These are phyloP conservation scores for Chymomyza amoena DNA, from an alignment of 2,888 invertebrate genomes.

Conservation along the genomic window DNA sequence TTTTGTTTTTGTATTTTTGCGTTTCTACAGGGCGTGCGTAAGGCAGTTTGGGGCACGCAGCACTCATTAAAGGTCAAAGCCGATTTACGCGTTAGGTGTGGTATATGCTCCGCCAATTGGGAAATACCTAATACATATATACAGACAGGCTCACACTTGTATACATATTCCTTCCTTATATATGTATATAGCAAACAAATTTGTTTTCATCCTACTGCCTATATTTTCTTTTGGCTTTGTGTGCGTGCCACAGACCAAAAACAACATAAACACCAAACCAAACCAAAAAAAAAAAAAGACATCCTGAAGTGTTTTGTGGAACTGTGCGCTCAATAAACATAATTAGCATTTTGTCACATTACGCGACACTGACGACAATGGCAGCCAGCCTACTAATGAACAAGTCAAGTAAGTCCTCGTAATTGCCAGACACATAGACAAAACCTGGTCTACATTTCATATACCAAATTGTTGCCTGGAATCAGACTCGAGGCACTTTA, in stretches of 20 bases:
- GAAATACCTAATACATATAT: background rate
- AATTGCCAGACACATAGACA: slow-evolving; percentile 16
- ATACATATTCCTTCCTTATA: background rate
- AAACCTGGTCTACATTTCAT: slow-evolving; percentile 39
- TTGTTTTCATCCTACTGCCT: background rate
- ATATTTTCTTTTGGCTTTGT: slow-evolving; percentile 1
- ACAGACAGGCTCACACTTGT: slow-evolving; percentile 5
- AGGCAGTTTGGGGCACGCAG: slow-evolving; percentile 22
- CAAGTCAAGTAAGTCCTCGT: background rate
- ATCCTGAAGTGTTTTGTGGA: slow-evolving; percentile 25
- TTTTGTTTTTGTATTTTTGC: slow-evolving; percentile 13
- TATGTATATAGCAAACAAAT: slow-evolving; percentile 11
- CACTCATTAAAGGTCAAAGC: slow-evolving; percentile 67
- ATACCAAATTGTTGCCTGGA: slow-evolving; percentile 42
- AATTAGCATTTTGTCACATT: slow-evolving; percentile 69
- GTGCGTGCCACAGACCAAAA: background rate
- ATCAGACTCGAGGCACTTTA: background rate
- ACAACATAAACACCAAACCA: background rate
- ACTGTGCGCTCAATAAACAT: slow-evolving; percentile 63
- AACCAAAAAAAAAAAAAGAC: background rate
- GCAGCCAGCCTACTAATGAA: slow-evolving; percentile 48
- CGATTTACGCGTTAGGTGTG: slow-evolving; percentile 47
- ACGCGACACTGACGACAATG: slow-evolving; percentile 39
- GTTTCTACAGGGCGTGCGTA: slow-evolving; percentile 30
- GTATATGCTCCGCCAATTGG: slow-evolving; percentile 13